Base-by-base conservation (phyloP, 2,888 invertebrate genomes). In the Agapostemon virescens region DNA sequence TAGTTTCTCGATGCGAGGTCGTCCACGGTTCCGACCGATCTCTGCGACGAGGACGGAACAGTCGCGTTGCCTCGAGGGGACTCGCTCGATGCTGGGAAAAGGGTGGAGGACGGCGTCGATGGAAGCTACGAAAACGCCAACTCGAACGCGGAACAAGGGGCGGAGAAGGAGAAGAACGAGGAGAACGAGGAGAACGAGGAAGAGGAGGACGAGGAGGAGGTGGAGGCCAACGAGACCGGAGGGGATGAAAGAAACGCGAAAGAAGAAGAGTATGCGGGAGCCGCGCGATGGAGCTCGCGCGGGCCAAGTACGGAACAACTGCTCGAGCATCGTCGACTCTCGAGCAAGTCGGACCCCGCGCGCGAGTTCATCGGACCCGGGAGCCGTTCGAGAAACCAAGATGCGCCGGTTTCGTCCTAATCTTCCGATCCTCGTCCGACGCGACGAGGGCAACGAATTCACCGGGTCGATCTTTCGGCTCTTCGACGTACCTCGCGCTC, bases 221-320 rank as follows among this genome's bases (percentile, higher is more conserved):
- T n/a, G 80, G 84, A 83, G n/a, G n/a, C n/a, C n/a, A n/a, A n/a
- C n/a, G n/a, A n/a, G 87, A 49, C 9, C 9, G n/a, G n/a, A n/a
- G 49, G 11, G 68, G 64, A 45, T 55, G 70, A 81, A 81, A 86
- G 77, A 70, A 69, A 55, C 72, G 78, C 49, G 81, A 80, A 69
- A 84, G 84, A 83, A 85, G 87, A 85, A 88, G 88, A 88, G 89
- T 88, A 89, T 89, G 90, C 89, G 88, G 91, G 90, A 88, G n/a
- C n/a, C 90, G 90, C 90, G 90, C 90, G 91, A 91, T 90, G 88
- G 87, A 85, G 87, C 90, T 91, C 91, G 89, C 89, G 90, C 89
- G 90, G 87, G 85, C 87, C 90, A 89, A 89, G 89, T 89, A 90
- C 89, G 89, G 88, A 88, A 90, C 84, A 88, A 90, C 84, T 84